These are phyloP conservation scores for Emesis russula DNA, from an alignment of 2,888 invertebrate species.

Conservation along the genomic window DNA sequence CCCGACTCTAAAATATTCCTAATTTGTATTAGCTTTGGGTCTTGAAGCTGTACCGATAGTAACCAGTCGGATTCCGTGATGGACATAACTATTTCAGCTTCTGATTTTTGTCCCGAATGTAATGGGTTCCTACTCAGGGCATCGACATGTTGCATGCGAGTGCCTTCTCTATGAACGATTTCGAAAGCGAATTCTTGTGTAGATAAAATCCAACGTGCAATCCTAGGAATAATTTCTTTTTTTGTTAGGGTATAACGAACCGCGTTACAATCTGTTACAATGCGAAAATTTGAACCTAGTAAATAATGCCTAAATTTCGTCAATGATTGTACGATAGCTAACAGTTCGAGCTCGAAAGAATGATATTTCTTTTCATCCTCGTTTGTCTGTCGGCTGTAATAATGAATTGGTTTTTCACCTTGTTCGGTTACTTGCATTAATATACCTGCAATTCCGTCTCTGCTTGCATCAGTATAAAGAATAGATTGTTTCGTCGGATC, in stretches of 20 bases:
- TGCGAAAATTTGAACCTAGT: background rate
- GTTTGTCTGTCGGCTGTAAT: slow-evolving; percentile 89
- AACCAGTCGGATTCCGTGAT: slow-evolving; percentile 77
- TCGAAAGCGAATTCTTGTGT: slow-evolving; percentile 42
- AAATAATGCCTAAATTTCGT: slow-evolving; percentile 21
- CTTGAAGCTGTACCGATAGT: slow-evolving; percentile 82
- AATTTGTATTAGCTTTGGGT: slow-evolving; percentile 58
- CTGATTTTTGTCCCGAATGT: slow-evolving; percentile 36
- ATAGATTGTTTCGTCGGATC: background rate
- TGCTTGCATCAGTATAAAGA: slow-evolving; percentile 14
- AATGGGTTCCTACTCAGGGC: slow-evolving; percentile 50
- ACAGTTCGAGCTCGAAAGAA: slow-evolving; percentile 87
- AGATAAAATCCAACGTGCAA: slow-evolving; percentile 81
- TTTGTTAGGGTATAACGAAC: slow-evolving; percentile 77
- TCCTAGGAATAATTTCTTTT: slow-evolving; percentile 85
- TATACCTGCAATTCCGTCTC: slow-evolving; percentile 12
- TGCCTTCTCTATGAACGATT: slow-evolving; percentile 41
- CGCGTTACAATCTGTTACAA: slow-evolving; percentile 72
- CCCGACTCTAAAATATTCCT: slow-evolving; percentile 54
- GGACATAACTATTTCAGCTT: slow-evolving; percentile 39
- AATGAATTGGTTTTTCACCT: slow-evolving; percentile 87
- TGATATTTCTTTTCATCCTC: slow-evolving; percentile 89
- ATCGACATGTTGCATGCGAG: slow-evolving; percentile 24
- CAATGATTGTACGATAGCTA: background rate
- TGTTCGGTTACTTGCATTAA: slow-evolving; percentile 48